A percentile compares a stretch with the other conserved stretches of the same genome.
Evolutionary conservation across 30 jellyfish, hydroid and myxozoan genomes (phyloP).

Genomic region (Pseudorhiza aurosa): DNA sequence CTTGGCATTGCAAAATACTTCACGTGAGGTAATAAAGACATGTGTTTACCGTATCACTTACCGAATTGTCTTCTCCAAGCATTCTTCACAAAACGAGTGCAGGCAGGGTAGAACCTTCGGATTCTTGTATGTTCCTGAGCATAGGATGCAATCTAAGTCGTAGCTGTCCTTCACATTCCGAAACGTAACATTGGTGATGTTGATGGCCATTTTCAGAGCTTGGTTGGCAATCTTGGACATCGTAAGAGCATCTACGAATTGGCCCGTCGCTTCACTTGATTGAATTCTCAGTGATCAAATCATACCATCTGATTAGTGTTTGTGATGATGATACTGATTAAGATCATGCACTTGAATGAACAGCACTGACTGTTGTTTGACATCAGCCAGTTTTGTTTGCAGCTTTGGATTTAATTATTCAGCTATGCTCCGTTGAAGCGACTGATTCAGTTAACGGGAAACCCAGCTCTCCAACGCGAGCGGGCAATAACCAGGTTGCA

Average conservation of each 20-base stretch:
- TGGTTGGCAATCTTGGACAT: slow-evolving; percentile 13
- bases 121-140: slow-evolving; percentile 79
- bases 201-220: slow-evolving; percentile 49
- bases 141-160: slow-evolving; percentile 77
- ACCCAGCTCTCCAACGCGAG: no score
- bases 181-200: slow-evolving; percentile 67
- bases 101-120: slow-evolving; percentile 97
- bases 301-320: slow-evolving; percentile 4
- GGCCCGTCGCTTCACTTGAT: slow-evolving; percentile 13
- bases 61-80: slow-evolving; percentile 91
- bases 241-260: not conserved
- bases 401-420: not conserved
- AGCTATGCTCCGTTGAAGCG: slow-evolving; percentile 9
- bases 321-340: not conserved
- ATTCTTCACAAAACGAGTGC: slow-evolving; percentile 90
- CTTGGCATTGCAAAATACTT: no score
- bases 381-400: not conserved
- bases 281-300: slow-evolving; percentile 30
- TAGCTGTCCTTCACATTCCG: slow-evolving; percentile 72
- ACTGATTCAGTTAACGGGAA: not conserved
- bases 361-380: not conserved
- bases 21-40: no score
- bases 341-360: slow-evolving; percentile 27
- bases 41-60: slow-evolving; percentile 41
- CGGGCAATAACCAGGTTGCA: no score